Evolutionary conservation across 2,888 invertebrate genomes (phyloP).

Genomic region (Lasioglossum calceatum): DNA sequence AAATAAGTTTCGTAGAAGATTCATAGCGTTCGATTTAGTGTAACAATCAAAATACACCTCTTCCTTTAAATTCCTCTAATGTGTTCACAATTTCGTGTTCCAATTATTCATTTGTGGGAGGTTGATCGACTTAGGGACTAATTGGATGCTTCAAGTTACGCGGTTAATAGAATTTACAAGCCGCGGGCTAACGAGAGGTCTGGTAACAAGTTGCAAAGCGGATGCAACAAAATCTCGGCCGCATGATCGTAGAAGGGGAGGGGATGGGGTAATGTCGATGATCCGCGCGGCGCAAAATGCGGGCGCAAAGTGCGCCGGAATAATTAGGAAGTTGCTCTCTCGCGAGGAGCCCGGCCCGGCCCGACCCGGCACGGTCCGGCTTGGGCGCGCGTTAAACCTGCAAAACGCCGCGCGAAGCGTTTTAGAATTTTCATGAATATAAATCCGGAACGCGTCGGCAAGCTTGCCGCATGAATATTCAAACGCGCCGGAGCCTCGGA

Average conservation of each 20-base stretch:
- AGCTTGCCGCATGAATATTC: slow-evolving; percentile 64
- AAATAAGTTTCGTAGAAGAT: too few species aligned
- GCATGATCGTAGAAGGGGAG: neutral
- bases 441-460: slow-evolving; percentile 51
- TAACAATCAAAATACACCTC: too few species aligned
- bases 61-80: neutral
- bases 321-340: slow-evolving; percentile 19
- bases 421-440: slow-evolving; percentile 70
- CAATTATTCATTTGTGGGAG: neutral
- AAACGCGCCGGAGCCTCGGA: slow-evolving; percentile 27
- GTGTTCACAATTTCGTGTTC: neutral
- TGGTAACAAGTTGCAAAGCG: slow-evolving; percentile 6
- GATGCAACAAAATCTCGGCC: neutral
- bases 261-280: neutral
- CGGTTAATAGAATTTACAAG: slow-evolving; percentile 2
- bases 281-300: slow-evolving; percentile 2
- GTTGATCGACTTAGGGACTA: neutral
- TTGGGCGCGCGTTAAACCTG: slow-evolving; percentile 28
- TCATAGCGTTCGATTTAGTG: too few species aligned
- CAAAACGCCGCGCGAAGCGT: slow-evolving; percentile 52
- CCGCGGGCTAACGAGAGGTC: neutral
- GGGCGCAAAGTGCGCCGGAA: neutral
- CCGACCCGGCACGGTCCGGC: neutral
- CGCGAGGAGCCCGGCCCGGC: neutral
- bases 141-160: neutral